Evolutionary conservation across 2,797 vertebrate genomes (phyloP), one percentile per base, ranked within the genome.

Genomic region (Pogoniulus pusillus): DNA sequence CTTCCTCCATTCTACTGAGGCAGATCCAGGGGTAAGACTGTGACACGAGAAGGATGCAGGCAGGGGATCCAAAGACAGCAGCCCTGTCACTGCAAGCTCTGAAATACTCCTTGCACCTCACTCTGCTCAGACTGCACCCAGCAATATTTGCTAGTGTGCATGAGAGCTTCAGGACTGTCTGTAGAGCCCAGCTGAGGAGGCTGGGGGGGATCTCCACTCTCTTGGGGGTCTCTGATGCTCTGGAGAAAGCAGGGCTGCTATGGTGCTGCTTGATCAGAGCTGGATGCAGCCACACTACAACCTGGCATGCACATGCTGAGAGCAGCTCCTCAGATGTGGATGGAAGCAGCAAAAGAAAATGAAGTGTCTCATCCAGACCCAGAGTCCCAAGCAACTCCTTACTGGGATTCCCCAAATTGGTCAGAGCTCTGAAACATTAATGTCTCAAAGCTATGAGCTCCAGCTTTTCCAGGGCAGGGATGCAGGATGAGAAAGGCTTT

Each of bases 381-480:
- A 3, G 55, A 82, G 20, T 8, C 8, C 15, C 27, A 64, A 37
- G 45, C 58, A 83, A 0, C 24, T 47, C 43, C 59, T 7, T 30
- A 5, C n/a, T n/a, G 22, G n/a, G 5, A 4, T 15, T 81, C 55
- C 65, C 66, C 63, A 17, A 16, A 58, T 5, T 12, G 34, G 2
- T 34, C 0, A 1, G n/a, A 49, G 49, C 51, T 80, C 39, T 82
- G 64, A 0, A 6, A 4, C 3, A 4, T 7, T 73, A 6, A 0
- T 10, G 5, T 30, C 82, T 32, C 23, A 29, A 43, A 92, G 30
- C 41, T 70, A 20, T 45, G 70, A 10, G 6, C 37, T 71, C 54
- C 15, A 8, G 58, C 51, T 88, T 74, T 71, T 18, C 27, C 6
- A 29, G 45, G 2, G 2, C 0, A 30, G 83, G 72, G 79, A 26